Conservation (phyloP, 2,888 invertebrate genomes). For the Petrolisthes manimaculis region DNA sequence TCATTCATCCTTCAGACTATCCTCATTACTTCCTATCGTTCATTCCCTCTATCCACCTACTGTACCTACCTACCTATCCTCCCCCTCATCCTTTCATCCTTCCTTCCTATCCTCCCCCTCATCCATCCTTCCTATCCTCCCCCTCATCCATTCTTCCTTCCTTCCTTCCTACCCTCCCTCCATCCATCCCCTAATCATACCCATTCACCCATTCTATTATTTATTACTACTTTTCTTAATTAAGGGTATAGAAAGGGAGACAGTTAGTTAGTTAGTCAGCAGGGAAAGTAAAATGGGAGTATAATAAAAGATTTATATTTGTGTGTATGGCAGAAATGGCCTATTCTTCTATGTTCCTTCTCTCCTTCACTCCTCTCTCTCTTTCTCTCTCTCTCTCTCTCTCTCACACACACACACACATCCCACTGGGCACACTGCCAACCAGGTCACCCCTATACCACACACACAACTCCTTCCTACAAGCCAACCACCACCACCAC, state of each 20-base stretch:
- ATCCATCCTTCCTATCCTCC: background rate
- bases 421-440: background rate
- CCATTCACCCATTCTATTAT: too few species aligned
- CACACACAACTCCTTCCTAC: background rate
- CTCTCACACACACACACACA: background rate
- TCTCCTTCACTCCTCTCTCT: background rate
- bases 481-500: background rate
- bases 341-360: too few species aligned
- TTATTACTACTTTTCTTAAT: too few species aligned
- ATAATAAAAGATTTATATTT: too few species aligned
- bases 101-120: background rate
- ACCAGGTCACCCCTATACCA: background rate
- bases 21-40: background rate
- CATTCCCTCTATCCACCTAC: background rate
- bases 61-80: background rate
- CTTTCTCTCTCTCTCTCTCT: background rate
- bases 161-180: background rate
- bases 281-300: too few species aligned
- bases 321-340: too few species aligned
- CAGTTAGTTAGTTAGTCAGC: too few species aligned
- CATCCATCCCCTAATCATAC: too few species aligned
- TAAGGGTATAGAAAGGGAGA: too few species aligned
- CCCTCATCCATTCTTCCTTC: too few species aligned
- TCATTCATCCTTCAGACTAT: background rate
- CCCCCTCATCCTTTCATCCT: background rate